Percentiles rank a stretch among this genome's conserved stretches.
phyloP scores from a whole-genome alignment of 2,797 vertebrate species.

The Cetoscarus ocellatus region DNA sequence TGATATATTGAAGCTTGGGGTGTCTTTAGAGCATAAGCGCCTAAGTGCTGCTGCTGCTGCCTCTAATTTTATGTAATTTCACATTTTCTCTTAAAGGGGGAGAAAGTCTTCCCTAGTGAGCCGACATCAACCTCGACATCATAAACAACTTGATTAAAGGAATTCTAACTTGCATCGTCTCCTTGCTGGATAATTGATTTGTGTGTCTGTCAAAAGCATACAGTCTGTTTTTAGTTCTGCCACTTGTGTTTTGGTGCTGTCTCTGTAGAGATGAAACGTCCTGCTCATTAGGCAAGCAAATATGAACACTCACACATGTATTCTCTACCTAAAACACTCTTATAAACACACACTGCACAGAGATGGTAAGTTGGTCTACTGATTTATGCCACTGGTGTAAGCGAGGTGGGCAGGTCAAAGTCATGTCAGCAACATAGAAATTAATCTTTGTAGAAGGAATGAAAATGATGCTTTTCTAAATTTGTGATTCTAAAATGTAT shows the following conservation, averaged over 20 bases:
- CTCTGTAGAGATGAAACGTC: slow-evolving; percentile 59
- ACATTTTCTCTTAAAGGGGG: slow-evolving; percentile 82
- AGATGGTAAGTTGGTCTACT: slow-evolving; percentile 30
- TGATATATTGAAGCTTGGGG: slow-evolving; percentile 79
- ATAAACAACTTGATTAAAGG: slow-evolving; percentile 87
- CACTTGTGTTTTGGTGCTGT: slow-evolving; percentile 66
- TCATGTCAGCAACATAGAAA: slow-evolving; percentile 24
- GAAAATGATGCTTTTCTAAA: slow-evolving; percentile 41
- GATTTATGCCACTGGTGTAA: slow-evolving; percentile 42
- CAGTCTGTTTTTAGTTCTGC: slow-evolving; percentile 77
- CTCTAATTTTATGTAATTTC: slow-evolving; percentile 87
- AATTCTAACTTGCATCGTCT: slow-evolving; percentile 69
- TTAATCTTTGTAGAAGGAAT: slow-evolving; percentile 30
- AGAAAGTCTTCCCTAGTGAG: slow-evolving; percentile 80
- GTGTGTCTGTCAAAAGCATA: slow-evolving; percentile 7
- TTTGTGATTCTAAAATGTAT: slow-evolving; percentile 35
- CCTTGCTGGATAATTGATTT: slow-evolving; percentile 73
- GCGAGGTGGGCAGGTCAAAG: slow-evolving; percentile 41
- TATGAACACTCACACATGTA: slow-evolving; percentile 53
- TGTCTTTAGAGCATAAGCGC: slow-evolving; percentile 77
- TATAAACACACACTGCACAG: slow-evolving; percentile 4
- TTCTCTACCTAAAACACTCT: slow-evolving; percentile 19
- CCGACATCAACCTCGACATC: slow-evolving; percentile 71
- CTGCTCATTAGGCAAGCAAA: slow-evolving; percentile 68
- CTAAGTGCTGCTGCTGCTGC: slow-evolving; percentile 74